These are phyloP conservation scores for Hirtodrosophila trivittata DNA, from an alignment of 2,888 invertebrate species.

Conservation along the genomic window DNA sequence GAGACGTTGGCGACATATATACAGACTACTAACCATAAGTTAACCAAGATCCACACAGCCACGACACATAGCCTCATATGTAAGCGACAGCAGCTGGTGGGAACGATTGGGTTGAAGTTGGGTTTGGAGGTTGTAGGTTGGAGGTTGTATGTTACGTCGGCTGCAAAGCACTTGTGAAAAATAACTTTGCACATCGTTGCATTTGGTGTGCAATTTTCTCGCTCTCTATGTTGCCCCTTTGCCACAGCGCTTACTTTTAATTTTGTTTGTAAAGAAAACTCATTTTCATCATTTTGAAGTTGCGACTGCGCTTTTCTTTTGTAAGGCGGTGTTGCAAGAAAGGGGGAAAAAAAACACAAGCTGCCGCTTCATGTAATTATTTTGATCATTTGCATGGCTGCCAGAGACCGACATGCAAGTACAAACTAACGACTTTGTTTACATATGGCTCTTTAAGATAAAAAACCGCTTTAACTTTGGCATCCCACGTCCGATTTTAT, in stretches of 20 bases:
- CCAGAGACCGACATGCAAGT: slow-evolving; percentile 47
- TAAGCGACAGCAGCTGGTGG: slow-evolving; percentile 56
- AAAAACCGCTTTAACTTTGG: neutral
- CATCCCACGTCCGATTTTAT: too few species aligned
- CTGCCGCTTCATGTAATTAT: slow-evolving; percentile 73
- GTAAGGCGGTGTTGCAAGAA: slow-evolving; percentile 49
- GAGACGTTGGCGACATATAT: slow-evolving; percentile 25
- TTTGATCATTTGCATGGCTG: slow-evolving; percentile 73
- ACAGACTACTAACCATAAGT: slow-evolving; percentile 71
- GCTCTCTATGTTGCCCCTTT: slow-evolving; percentile 40
- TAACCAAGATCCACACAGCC: slow-evolving; percentile 77
- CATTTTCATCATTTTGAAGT: slow-evolving; percentile 79
- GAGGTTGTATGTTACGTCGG: too few species aligned
- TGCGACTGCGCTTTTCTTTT: slow-evolving; percentile 72
- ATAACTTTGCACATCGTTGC: slow-evolving; percentile 78
- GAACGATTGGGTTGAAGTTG: slow-evolving; percentile 9
- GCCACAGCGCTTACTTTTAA: slow-evolving; percentile 69
- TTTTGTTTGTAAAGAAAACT: slow-evolving; percentile 79
- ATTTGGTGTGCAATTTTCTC: slow-evolving; percentile 73
- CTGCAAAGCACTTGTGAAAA: slow-evolving; percentile 79
- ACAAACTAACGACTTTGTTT: slow-evolving; percentile 54
- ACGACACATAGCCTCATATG: slow-evolving; percentile 70
- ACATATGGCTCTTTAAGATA: neutral
- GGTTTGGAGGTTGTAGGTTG: slow-evolving; percentile 38
- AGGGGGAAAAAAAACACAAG: slow-evolving; percentile 45